Base-by-base conservation (phyloP, 2,888 invertebrate species). In the Sclerodermus sp. region DNA sequence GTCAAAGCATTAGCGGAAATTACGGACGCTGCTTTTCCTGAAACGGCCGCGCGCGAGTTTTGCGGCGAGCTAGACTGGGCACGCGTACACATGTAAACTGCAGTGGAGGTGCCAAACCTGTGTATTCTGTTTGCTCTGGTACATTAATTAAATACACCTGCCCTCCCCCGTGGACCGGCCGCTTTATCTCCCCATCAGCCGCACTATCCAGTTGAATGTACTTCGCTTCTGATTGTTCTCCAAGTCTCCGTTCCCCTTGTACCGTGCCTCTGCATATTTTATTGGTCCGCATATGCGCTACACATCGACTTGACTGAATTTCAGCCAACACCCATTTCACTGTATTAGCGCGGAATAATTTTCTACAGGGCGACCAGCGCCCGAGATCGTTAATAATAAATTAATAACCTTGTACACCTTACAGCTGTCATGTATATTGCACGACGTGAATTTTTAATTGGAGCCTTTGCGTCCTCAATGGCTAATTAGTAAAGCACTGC, bases 141-240 rank as follows among this genome's bases (percentile, higher is more conserved):
- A 48, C 55, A 57, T 62, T 61, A 63, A 63, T 63, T 63, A 63
- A 63, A 63, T 60, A 61, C 53, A 23, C 4, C 23, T 23, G 14
- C 16, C 38, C 38, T 38, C 30, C 16, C 14, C 30, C 17, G 9
- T 30, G 13, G 5, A 29, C 9, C 3, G 29, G 4, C n/a, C 6
- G 6, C 29, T 18, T 13, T 40, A 12, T 41, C 29, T 29, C 9
- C 13, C 23, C 23, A 23, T 23, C 23, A 23, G 23, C 8, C 8
- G 46, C 31, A 45, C 42, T 31, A 34, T 45, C 50, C 52, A 30
- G 34, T 49, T 52, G 43, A 57, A 47, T 50, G 34, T 57, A 43
- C 51, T 44, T 43, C 51, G 51, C 64, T 55, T 61, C 57, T 54
- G 55, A 60, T 64, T 58, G 55, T 58, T 55, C 63, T 49, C 44